Base-by-base conservation (phyloP, 1,140 invertebrate genomes). In the Helicoverpa zea region DNA sequence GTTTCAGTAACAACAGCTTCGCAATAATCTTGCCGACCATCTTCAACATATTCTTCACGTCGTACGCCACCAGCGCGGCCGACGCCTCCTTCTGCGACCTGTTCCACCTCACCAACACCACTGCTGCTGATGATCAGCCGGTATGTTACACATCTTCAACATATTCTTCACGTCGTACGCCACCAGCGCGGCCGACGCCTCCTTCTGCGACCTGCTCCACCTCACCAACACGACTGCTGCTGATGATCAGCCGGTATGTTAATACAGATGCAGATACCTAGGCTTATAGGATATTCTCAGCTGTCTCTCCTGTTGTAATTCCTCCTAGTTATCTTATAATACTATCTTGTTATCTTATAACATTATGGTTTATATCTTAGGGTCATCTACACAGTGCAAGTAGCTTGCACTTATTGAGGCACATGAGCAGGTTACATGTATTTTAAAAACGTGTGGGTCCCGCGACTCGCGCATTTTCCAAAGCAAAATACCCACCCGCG, bases 1-100 rank as follows among this genome's bases (percentile, higher is more conserved):
- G 23, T 79, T 83, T 75, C 81, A 94, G 92, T 0, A 94, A 93
- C 68, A 94, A 94, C 82, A 91, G 90, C 76, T 94, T 91, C 81
- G 90, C 92, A 0, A 92, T 93, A 54, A 91, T 93, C 51, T 75
- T 93, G 80, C 92, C 92, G 43, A 92, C 90, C 2, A 93, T 93
- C n/a, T 90, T 93, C 84, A 93, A 93, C 81, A 88, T 93, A 10
- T 93, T 93, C 85, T 93, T 93, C 88, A 91, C 91, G 13, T 91
- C 91, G 47, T 93, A 92, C 58, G 89, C 88, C 0, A 86, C 83
- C 30, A 86, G 86, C 29, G 83, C 49, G 9, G 83, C 81, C 0
- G 82, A 82, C 49, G 83, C 85, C 12, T 84, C 88, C 12, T 93
- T 93, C 81, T 93, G 91, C 64, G 89, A 91, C 35, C 72, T 93